These are phyloP conservation scores for Phalacrocorax pelagicus DNA, from an alignment of 2,113 vertebrate genomes.

Conservation along the genomic window DNA sequence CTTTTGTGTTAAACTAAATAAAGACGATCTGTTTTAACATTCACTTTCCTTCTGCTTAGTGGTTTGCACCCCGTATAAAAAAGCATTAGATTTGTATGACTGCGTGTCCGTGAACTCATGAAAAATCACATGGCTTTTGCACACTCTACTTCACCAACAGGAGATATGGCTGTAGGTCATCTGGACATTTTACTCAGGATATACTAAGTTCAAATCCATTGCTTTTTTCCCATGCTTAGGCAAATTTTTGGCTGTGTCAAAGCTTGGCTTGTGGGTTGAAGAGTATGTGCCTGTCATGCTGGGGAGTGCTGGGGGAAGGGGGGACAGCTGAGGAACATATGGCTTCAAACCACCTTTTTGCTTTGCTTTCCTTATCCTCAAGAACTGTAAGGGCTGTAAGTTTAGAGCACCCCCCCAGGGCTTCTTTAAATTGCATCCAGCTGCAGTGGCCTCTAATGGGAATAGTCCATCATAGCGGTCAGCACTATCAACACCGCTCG, in stretches of 20 bases:
- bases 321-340: not conserved
- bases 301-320: not conserved
- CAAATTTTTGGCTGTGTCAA: not conserved
- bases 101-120: not conserved
- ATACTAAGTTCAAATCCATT: not conserved
- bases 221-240: not conserved
- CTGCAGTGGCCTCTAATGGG: conserved; percentile 37
- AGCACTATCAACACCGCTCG: not conserved
- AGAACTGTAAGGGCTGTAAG: not conserved
- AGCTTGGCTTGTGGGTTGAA: not conserved
- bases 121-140: not conserved
- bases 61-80: not conserved
- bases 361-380: not conserved
- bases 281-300: not conserved
- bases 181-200: not conserved
- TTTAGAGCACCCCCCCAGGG: not conserved
- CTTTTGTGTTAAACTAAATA: not conserved
- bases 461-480: not conserved
- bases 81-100: not conserved
- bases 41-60: not conserved
- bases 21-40: not conserved
- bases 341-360: not conserved
- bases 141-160: not conserved
- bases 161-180: not conserved
- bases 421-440: conserved; percentile 20